Percentiles rank a stretch among this genome's conserved stretches.
Evolutionary conservation across 1,140 invertebrate species (phyloP).

Genomic region (Parapsyche elsis): DNA sequence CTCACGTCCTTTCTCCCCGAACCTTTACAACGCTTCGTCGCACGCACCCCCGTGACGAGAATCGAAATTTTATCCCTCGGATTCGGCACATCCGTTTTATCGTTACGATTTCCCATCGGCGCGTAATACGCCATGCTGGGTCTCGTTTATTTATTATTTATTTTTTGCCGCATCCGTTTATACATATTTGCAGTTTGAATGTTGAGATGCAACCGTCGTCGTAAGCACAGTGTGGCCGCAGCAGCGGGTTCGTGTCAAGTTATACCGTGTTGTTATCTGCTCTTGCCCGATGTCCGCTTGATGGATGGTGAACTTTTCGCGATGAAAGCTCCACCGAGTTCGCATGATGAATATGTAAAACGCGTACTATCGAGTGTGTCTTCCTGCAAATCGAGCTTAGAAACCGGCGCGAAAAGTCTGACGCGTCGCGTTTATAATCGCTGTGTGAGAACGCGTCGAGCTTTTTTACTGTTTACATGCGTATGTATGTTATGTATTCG

Average conservation of each 20-base stretch:
- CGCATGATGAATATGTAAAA: not conserved
- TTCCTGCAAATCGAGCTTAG: not conserved
- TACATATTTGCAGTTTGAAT: too few species aligned
- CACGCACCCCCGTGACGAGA: not conserved
- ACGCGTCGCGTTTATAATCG: too few species aligned
- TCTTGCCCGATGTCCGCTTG: not conserved
- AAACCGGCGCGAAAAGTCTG: too few species aligned
- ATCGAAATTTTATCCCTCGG: constrained; percentile 5
- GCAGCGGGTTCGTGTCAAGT: not conserved
- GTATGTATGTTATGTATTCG: too few species aligned
- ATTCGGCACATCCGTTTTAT: not conserved
- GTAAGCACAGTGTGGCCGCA: too few species aligned
- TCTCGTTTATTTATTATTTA: too few species aligned
- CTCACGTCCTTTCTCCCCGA: not conserved
- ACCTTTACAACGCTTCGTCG: not conserved
- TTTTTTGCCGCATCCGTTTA: too few species aligned
- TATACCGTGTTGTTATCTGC: constrained; percentile 13
- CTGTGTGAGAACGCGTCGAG: too few species aligned
- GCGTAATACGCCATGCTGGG: too few species aligned
- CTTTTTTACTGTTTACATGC: too few species aligned
- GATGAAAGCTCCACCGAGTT: not conserved
- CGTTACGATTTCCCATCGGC: too few species aligned
- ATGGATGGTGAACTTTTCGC: constrained; percentile 8
- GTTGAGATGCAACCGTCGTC: not conserved
- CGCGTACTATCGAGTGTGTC: not conserved